Base-by-base conservation (phyloP, 2,797 vertebrate genomes). In the Pelochelys cantorii region DNA sequence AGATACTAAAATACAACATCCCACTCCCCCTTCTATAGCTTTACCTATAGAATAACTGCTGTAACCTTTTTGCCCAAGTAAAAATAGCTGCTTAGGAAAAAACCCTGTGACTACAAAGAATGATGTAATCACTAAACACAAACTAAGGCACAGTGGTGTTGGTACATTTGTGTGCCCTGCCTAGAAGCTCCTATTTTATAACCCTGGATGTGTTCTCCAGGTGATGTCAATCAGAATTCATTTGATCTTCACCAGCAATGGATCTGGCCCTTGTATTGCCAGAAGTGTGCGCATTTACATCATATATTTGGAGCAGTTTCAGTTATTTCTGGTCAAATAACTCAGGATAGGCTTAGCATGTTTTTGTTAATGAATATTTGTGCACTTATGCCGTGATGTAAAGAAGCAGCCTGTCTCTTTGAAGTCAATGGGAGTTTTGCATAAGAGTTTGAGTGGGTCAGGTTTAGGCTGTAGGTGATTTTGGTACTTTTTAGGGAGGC, bases 121-220 rank as follows among this genome's bases (percentile, higher is more conserved):
- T 12, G 13, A 4, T 27, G 23, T 52, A 52, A 48, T 52, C 62
- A 2, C 83, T 90, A 90, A 79, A 87, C 93, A 88, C 48, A 88
- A 92, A 92, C 94, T 91, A 94, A 97, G 95, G 42, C 34, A 11
- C 34, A 71, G 4, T 77, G 4, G 1, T 5, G 74, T 93, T 96
- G 93, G 68, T 84, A 80, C 83, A 90, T 91, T 0, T 62, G 37
- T 59, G 80, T 89, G 1, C 89, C 88, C 92, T 96, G 90, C 92
- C 95, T 95, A 96, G 85, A 89, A 84, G 92, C 94, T 96, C 91
- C 92, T 95, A 65, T 84, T 83, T 92, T 95, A 95, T 96, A 97
- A 97, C 89, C 81, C 89, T 92, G 95, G 92, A 93, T 93, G 92
- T 90, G 80, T 97, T 71, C 95, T 94, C 95, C 96, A 96, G 95